phyloP scores from a whole-genome alignment of 2,113 vertebrate species.

The Sylvia atricapilla region DNA sequence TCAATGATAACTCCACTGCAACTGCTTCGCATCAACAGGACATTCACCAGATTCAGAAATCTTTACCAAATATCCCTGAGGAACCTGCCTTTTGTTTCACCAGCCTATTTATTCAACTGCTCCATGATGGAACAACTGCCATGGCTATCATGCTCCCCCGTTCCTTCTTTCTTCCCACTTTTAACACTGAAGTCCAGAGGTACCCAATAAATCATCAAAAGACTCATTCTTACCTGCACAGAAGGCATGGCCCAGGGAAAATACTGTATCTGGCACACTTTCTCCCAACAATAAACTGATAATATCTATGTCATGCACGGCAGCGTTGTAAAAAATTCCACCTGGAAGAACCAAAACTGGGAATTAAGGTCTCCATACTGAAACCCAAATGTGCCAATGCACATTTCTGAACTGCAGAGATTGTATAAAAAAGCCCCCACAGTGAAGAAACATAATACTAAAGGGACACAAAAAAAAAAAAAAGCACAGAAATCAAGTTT shows the following conservation, averaged over 20 bases:
- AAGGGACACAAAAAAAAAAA: not conserved
- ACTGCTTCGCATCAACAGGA: not conserved
- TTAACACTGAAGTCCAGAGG: not conserved
- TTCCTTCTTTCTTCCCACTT: not conserved
- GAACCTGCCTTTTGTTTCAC: not conserved
- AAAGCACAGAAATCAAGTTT: rapidly evolving
- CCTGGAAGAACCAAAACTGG: constrained; percentile 2
- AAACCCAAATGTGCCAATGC: not conserved
- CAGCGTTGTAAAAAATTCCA: constrained; percentile 42
- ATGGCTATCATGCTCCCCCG: rapidly evolving
- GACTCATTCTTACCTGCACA: constrained; percentile 34
- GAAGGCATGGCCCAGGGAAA: constrained; percentile 39
- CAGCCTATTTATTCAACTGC: not conserved
- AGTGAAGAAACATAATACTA: not conserved
- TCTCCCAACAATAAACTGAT: constrained; percentile 46
- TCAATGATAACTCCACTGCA: not conserved
- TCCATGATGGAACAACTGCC: not conserved
- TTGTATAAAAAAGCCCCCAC: not conserved
- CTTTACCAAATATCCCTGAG: not conserved
- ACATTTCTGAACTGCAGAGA: not conserved
- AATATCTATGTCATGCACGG: constrained; percentile 39
- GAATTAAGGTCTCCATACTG: not conserved
- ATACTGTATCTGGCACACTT: constrained; percentile 30
- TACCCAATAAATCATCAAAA: not conserved
- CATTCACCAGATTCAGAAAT: not conserved